phyloP scores from a whole-genome alignment of 2,888 invertebrate genomes.

The Noctua janthe region DNA sequence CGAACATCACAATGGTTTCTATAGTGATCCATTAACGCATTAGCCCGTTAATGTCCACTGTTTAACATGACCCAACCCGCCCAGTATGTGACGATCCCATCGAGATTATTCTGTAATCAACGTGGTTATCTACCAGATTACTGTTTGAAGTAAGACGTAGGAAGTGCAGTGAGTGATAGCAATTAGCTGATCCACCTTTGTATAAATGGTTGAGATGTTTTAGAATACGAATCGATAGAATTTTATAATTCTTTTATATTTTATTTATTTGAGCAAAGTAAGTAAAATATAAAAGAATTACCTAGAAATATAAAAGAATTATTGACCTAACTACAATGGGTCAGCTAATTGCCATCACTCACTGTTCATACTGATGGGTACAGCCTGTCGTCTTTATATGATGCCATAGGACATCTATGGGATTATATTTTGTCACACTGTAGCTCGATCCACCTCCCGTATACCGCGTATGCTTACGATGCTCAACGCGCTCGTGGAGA shows the following conservation, averaged over 20 bases:
- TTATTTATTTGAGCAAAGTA: no score
- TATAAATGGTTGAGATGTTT: no score
- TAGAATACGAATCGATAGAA: no score
- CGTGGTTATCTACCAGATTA: conserved; percentile 31
- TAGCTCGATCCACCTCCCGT: no score
- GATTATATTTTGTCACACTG: neutral
- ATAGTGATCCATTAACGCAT: neutral
- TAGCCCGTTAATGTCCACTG: conserved; percentile 18
- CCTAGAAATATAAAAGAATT: no score
- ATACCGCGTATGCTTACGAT: no score
- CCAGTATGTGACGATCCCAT: conserved; percentile 3
- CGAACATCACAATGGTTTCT: neutral
- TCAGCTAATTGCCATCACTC: no score
- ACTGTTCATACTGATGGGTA: neutral
- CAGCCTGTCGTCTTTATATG: neutral
- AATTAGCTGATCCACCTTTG: no score
- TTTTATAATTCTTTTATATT: no score
- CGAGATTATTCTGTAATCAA: conserved; percentile 33
- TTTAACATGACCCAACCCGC: conserved; percentile 22
- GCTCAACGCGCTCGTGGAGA: no score
- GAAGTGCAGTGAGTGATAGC: neutral
- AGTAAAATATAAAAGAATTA: no score
- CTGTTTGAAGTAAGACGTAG: neutral
- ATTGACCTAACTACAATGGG: no score
- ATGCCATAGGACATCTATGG: neutral